Evolutionary conservation across 2,113 vertebrate genomes (phyloP).

Genomic region (Mungos mungo): DNA sequence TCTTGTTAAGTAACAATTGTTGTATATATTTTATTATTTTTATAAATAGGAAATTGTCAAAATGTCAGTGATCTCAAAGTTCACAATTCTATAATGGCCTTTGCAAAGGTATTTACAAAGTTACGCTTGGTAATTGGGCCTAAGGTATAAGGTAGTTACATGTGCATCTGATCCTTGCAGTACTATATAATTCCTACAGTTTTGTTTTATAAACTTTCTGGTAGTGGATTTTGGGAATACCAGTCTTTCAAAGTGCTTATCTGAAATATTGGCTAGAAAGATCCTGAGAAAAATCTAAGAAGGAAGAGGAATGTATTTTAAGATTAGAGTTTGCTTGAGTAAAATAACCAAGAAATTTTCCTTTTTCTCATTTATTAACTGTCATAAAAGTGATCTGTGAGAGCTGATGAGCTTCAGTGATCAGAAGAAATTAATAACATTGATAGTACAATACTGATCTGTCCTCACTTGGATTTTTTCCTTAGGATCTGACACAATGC

Average conservation of each 20-base stretch:
- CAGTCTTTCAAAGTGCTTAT: neutral
- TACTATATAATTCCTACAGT: neutral
- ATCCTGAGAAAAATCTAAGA: constrained; percentile 6
- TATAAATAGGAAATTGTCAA: constrained; percentile 15
- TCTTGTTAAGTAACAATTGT: constrained; percentile 26
- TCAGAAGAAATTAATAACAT: neutral
- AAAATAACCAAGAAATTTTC: constrained; percentile 19
- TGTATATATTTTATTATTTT: neutral
- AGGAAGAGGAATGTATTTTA: constrained; percentile 10
- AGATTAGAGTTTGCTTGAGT: constrained; percentile 14
- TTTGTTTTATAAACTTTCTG: constrained; percentile 26
- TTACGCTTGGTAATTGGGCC: neutral
- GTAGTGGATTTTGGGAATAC: neutral
- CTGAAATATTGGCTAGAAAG: neutral
- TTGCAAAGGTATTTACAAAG: neutral
- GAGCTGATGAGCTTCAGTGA: neutral
- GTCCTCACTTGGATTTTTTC: constrained; percentile 23
- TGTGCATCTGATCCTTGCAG: neutral
- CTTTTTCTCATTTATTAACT: constrained; percentile 24
- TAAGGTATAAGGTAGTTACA: neutral
- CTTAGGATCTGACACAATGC: neutral
- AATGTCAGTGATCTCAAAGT: neutral
- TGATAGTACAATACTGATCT: neutral
- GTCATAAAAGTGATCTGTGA: constrained; percentile 12
- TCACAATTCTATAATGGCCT: neutral